These are phyloP conservation scores for Penaeus japonicus DNA, from an alignment of 1,140 invertebrate species.

Conservation along the genomic window DNA sequence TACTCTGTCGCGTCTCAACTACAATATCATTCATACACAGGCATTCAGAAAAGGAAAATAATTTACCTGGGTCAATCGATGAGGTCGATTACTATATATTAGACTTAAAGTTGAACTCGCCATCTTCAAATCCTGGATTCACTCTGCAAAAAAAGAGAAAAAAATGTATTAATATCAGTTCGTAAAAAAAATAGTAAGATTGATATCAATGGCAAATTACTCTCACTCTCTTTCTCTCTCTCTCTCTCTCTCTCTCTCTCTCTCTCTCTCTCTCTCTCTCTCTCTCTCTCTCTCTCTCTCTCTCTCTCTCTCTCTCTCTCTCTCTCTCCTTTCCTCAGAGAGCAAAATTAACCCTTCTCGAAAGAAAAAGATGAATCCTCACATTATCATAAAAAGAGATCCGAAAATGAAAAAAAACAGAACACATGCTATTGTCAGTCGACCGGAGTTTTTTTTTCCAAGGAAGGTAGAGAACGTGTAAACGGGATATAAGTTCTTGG, in stretches of 20 bases:
- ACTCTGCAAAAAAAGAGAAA: not conserved
- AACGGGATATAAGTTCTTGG: too few species aligned
- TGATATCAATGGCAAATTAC: not conserved
- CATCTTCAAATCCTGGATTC: not conserved
- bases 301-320: not conserved
- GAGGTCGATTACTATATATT: not conserved
- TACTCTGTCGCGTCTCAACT: not conserved
- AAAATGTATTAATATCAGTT: not conserved
- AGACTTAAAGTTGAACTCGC: slow-evolving; percentile 20
- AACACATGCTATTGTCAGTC: too few species aligned
- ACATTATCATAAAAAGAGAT: too few species aligned
- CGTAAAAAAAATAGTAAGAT: not conserved
- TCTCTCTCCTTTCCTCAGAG: not conserved
- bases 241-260: not conserved
- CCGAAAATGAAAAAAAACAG: too few species aligned
- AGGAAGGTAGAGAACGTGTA: too few species aligned
- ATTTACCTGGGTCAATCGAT: slow-evolving; percentile 9
- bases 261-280: not conserved
- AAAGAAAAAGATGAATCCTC: not conserved
- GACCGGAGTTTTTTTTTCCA: too few species aligned
- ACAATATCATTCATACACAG: not conserved
- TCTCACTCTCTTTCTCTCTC: not conserved
- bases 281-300: not conserved
- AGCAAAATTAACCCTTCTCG: not conserved
- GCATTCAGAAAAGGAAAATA: too few species aligned